A percentile compares a stretch with the other conserved stretches of the same genome.
These are phyloP conservation scores for Vanessa cardui DNA, from an alignment of 2,888 invertebrate genomes.

Conservation along the genomic window DNA sequence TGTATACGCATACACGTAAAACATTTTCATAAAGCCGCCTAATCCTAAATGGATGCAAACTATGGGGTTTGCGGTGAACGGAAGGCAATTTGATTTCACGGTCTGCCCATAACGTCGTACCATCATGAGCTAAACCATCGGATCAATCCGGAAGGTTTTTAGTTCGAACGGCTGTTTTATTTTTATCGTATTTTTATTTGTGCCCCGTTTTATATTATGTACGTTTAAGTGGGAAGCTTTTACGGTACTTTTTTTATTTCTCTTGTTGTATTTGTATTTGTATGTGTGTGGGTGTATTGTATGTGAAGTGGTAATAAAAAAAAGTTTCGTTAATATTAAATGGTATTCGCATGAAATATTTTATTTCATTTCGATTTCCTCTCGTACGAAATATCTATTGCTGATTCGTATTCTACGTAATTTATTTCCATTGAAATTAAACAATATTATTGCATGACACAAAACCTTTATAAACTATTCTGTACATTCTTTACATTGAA, in stretches of 20 bases:
- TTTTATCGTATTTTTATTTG: conserved; percentile 26
- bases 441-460: no score
- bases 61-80: conserved; percentile 16
- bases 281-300: neutral
- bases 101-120: conserved; percentile 13
- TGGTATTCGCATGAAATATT: neutral
- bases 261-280: conserved; percentile 2
- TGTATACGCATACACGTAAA: conserved; percentile 16
- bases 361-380: neutral
- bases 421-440: no score
- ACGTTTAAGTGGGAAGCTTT: conserved; percentile 9
- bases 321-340: conserved; percentile 11
- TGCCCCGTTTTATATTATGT: conserved; percentile 14
- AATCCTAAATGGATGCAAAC: conserved; percentile 20
- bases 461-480: no score
- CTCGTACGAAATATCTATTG: no score
- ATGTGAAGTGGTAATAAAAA: neutral
- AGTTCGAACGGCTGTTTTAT: conserved; percentile 14
- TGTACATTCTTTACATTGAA: no score
- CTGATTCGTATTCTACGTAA: no score
- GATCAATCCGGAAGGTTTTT: conserved; percentile 18
- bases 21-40: conserved; percentile 5
- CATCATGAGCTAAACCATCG: conserved; percentile 11
- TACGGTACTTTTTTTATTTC: conserved; percentile 10
- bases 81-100: conserved; percentile 13